phyloP scores from a whole-genome alignment of 2,797 vertebrate species.

The Erethizon dorsatum region DNA sequence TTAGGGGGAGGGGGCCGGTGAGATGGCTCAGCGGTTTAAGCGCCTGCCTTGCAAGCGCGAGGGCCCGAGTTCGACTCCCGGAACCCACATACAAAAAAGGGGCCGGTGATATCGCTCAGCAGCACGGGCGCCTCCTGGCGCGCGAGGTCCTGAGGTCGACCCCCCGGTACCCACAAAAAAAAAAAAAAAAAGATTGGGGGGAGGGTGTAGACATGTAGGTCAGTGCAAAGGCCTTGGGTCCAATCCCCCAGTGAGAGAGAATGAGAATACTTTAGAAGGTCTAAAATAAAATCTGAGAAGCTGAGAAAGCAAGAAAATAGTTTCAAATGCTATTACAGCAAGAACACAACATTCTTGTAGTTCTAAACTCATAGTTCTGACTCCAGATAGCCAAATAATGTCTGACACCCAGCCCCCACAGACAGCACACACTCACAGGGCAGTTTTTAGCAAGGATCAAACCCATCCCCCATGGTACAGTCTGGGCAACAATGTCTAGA shows the following conservation, averaged over 20 bases:
- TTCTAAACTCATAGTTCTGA: neutral
- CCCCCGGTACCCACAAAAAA: too few relatives aligned
- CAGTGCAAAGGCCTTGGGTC: neutral
- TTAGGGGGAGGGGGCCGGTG: neutral
- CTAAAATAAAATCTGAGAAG: constrained; percentile 43
- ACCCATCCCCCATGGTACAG: neutral
- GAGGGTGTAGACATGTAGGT: neutral
- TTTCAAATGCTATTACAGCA: neutral
- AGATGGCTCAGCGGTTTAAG: too few relatives aligned
- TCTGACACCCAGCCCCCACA: neutral
- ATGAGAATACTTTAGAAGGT: neutral
- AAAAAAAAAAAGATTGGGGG: neutral
- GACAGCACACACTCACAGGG: neutral
- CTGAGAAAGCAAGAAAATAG: neutral
- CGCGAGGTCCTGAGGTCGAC: too few relatives aligned
- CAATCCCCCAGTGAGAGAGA: neutral
- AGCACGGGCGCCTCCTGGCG: too few relatives aligned
- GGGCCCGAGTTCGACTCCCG: too few relatives aligned
- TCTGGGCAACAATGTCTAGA: neutral
- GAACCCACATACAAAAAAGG: too few relatives aligned
- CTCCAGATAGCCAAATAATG: neutral
- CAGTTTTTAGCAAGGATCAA: neutral
- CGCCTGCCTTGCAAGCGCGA: too few relatives aligned
- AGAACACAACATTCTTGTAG: neutral
- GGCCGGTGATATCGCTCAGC: too few relatives aligned